These are phyloP conservation scores for Axea sp. DNA, from an alignment of 2,888 invertebrate genomes.

Conservation along the genomic window DNA sequence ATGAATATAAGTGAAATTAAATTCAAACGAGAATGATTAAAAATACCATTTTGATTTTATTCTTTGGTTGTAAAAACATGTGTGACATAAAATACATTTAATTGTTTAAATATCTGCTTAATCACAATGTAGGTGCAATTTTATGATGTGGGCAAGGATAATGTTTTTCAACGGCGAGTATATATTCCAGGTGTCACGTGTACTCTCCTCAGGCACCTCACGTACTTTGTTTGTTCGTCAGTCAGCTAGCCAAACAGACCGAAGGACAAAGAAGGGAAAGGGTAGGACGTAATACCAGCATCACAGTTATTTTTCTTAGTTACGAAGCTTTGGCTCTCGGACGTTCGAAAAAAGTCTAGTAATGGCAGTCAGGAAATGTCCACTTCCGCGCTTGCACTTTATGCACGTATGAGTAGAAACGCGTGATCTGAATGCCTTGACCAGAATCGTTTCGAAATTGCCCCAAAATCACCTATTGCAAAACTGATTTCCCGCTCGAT, in stretches of 20 bases:
- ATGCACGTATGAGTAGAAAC: constrained; percentile 72
- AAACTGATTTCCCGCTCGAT: constrained; percentile 62
- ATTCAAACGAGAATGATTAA: too few species aligned
- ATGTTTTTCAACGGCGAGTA: neutral
- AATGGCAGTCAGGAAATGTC: constrained; percentile 61
- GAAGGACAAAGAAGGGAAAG: neutral
- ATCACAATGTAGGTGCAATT: too few species aligned
- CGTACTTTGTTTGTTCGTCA: constrained; percentile 65
- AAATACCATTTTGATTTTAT: too few species aligned
- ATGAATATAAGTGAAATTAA: too few species aligned
- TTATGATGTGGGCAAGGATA: too few species aligned
- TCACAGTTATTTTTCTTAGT: constrained; percentile 60
- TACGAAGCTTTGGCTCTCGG: constrained; percentile 18
- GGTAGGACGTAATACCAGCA: constrained; percentile 16
- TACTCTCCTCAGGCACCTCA: constrained; percentile 52
- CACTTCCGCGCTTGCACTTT: constrained; percentile 68
- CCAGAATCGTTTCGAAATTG: constrained; percentile 53
- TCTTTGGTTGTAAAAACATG: too few species aligned
- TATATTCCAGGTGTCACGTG: constrained; percentile 40
- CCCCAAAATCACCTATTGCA: constrained; percentile 56
- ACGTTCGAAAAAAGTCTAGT: constrained; percentile 45
- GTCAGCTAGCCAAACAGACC: constrained; percentile 65
- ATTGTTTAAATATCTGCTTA: too few species aligned
- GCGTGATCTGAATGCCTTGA: constrained; percentile 68
- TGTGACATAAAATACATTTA: too few species aligned